Conservation (phyloP, 2,113 vertebrate genomes). For the Pelecanus crispus region DNA sequence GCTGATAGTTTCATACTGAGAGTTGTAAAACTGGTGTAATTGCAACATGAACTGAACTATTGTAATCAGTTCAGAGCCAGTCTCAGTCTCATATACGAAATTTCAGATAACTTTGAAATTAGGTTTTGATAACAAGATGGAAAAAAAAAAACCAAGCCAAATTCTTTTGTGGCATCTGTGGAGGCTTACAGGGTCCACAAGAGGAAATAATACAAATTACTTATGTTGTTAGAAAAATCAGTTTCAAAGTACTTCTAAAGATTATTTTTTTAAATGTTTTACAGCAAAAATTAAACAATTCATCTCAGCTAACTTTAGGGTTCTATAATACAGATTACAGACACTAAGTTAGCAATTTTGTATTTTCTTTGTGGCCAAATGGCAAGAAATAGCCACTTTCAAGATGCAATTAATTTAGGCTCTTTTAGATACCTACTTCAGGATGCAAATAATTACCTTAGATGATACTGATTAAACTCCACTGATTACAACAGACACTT, state of each 20-base stretch:
- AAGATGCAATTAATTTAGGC: not conserved
- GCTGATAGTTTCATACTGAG: not conserved
- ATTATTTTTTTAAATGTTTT: not conserved
- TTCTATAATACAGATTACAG: not conserved
- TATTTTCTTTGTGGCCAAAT: not conserved
- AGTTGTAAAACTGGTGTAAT: not conserved
- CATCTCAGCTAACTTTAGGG: not conserved
- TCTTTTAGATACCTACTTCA: not conserved
- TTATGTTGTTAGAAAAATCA: not conserved
- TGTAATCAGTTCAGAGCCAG: not conserved
- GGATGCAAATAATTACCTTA: constrained; percentile 22
- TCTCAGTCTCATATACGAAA: not conserved
- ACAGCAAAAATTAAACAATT: not conserved
- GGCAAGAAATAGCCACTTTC: not conserved
- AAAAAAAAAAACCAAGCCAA: not conserved
- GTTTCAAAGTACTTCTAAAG: not conserved
- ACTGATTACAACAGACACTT: constrained; percentile 39
- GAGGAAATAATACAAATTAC: not conserved
- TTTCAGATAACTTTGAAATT: not conserved
- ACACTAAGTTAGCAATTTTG: not conserved
- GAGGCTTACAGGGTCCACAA: not conserved
- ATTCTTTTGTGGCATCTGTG: not conserved
- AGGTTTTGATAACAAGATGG: not conserved
- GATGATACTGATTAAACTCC: constrained; percentile 15
- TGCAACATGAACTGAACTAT: not conserved